Base-by-base conservation (phyloP, 2,888 invertebrate species). In the Dastarcus helophoroides region DNA sequence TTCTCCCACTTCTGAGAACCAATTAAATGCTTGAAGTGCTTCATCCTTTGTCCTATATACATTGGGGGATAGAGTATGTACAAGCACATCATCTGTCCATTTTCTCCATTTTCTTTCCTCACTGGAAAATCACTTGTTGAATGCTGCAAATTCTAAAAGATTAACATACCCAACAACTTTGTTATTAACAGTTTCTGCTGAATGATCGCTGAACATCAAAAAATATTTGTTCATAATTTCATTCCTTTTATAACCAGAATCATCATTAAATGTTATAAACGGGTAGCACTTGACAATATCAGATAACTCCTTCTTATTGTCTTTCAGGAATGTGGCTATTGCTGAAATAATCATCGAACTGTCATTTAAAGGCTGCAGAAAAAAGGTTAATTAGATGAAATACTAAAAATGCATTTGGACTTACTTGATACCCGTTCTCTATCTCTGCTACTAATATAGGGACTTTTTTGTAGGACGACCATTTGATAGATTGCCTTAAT, bases 61-160 rank as follows among this genome's bases (percentile, higher is more conserved):
- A 61, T 98, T 98, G 0, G 98, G 98, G 0, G 97, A 95, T 17
- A 98, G 66, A 1, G 80, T 77, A 56, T 95, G 97, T 0, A 98
- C 93, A 2, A 95, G 68, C 22, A 80, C 77, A 27, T 76, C 71
- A 57, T 98, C 98, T 0, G 83, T 84, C 98, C 98, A 98, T 51
- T 79, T 74, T 26, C 98, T 71, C 97, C 97, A 98, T 51, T 88
- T 80, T 17, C 90, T 73, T 61, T 97, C 97, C 43, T 84, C 81
- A 22, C 93, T 93, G 51, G 25, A 68, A 67, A 40, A 39, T 43
- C 35, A 23, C n/a, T 7, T 17, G 6, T 17, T 17, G 19, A 6
- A 17, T 7, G n/a, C 6, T 17, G 19, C 6, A 17, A 17, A 7
- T 7, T 17, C n/a, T n/a, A n/a, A n/a, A 22, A 10, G 10, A 2